Evolutionary conservation across 2,113 vertebrate species (phyloP).

Genomic region (Scalopus aquaticus): DNA sequence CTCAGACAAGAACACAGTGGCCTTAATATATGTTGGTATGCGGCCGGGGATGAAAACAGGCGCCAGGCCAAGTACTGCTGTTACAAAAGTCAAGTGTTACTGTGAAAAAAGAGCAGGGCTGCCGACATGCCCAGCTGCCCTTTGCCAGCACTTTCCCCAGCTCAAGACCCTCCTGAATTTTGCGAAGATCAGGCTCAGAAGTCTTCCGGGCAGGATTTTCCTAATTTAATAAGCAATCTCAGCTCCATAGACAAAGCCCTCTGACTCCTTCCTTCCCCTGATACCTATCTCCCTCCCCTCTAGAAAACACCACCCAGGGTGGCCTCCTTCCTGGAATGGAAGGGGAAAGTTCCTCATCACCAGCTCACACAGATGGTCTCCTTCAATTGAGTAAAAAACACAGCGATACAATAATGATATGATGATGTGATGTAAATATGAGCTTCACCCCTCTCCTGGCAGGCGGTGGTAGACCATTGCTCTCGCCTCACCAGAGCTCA

Average conservation of each 20-base stretch:
- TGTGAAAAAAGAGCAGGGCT: slow-evolving; percentile 9
- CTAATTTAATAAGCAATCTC: slow-evolving; percentile 45
- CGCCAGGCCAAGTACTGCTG: slow-evolving; percentile 7
- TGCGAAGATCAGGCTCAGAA: slow-evolving; percentile 60
- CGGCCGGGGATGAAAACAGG: slow-evolving; percentile 13
- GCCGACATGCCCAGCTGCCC: slow-evolving; percentile 40
- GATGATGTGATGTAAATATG: slow-evolving; percentile 47
- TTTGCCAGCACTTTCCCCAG: slow-evolving; percentile 22
- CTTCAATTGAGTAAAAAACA: slow-evolving; percentile 46
- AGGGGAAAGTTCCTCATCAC: neutral
- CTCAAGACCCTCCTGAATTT: slow-evolving; percentile 37
- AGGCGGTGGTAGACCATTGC: neutral
- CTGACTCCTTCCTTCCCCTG: slow-evolving; percentile 35
- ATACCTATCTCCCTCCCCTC: neutral
- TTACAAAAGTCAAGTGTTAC: slow-evolving; percentile 53
- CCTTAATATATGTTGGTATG: slow-evolving; percentile 57
- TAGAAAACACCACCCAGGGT: neutral
- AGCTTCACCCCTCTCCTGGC: slow-evolving; percentile 1
- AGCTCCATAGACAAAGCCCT: slow-evolving; percentile 32
- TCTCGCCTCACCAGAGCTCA: neutral
- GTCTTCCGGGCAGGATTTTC: slow-evolving; percentile 44
- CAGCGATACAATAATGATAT: slow-evolving; percentile 31
- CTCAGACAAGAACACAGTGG: neutral
- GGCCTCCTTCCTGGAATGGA: neutral
- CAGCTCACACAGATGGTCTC: neutral